These are phyloP conservation scores for Ceryle rudis DNA, from an alignment of 2,797 vertebrate species.

Conservation along the genomic window DNA sequence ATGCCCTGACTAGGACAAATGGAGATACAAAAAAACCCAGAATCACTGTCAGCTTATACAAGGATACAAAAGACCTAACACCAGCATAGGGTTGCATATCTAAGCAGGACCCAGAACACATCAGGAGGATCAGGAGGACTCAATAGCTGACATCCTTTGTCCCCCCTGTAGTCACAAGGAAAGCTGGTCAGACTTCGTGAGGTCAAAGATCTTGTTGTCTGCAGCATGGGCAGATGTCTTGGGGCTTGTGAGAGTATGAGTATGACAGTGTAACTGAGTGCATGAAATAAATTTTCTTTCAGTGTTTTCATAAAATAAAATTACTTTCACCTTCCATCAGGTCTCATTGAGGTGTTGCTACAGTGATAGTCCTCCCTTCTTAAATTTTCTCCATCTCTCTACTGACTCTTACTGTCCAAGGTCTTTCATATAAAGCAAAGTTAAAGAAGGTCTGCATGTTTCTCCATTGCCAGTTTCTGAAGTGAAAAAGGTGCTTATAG, in stretches of 20 bases:
- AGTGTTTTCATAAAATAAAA: neutral
- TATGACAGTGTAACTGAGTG: neutral
- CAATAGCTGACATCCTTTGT: neutral
- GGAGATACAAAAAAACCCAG: neutral
- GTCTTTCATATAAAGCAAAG: neutral
- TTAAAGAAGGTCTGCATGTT: neutral
- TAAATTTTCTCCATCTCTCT: neutral
- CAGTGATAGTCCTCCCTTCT: neutral
- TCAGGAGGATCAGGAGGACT: neutral
- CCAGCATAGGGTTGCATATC: neutral
- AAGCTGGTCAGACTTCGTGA: neutral
- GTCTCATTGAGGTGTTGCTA: neutral
- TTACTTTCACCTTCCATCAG: neutral
- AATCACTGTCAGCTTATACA: accelerated
- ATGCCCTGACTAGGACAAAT: neutral
- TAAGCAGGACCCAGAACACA: neutral
- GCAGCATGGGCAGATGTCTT: neutral
- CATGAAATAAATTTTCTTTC: neutral
- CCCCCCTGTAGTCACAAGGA: neutral
- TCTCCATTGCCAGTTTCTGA: neutral
- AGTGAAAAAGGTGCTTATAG: neutral
- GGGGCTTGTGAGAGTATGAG: neutral
- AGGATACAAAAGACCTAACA: neutral
- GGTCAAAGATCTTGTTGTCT: neutral
- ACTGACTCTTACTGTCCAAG: neutral